Evolutionary conservation across 2,797 vertebrate species (phyloP).

Genomic region (Rhynchotus rufescens): DNA sequence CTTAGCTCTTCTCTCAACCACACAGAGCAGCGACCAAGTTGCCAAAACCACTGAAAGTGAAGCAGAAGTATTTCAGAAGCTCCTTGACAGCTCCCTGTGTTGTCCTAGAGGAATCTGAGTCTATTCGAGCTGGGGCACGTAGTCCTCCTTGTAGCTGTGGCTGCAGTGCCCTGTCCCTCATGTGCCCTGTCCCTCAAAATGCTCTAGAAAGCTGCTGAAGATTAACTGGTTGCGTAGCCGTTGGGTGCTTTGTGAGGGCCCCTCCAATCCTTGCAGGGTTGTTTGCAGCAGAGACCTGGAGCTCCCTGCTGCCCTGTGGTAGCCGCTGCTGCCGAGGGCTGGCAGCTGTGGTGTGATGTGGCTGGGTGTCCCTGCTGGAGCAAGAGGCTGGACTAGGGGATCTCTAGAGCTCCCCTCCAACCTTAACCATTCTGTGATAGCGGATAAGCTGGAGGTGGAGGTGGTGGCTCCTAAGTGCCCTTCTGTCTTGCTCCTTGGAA

Average conservation of each 20-base stretch:
- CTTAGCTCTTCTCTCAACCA: neutral
- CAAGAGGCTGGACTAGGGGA: too few relatives aligned
- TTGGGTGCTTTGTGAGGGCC: neutral
- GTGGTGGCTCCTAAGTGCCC: neutral
- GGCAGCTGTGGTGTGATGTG: neutral
- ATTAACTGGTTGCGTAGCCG: neutral
- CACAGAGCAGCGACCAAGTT: neutral
- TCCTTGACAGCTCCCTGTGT: neutral
- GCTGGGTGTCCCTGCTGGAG: too few relatives aligned
- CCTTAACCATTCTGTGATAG: neutral
- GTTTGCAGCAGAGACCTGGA: rapidly evolving
- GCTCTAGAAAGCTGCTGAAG: neutral
- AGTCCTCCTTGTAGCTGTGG: neutral
- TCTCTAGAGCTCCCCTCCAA: too few relatives aligned
- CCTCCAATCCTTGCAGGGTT: neutral
- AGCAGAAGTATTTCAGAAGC: neutral
- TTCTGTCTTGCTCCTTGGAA: neutral
- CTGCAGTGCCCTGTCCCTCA: neutral
- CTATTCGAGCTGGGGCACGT: rapidly evolving
- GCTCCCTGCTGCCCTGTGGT: neutral
- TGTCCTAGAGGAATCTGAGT: neutral
- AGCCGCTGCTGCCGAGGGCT: neutral
- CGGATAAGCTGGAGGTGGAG: neutral
- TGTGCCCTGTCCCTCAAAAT: neutral
- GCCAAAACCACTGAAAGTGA: neutral